Evolutionary conservation across 1,140 invertebrate genomes (phyloP), one percentile per base, ranked within the genome.

Genomic region (Sarcophaga peregrina): DNA sequence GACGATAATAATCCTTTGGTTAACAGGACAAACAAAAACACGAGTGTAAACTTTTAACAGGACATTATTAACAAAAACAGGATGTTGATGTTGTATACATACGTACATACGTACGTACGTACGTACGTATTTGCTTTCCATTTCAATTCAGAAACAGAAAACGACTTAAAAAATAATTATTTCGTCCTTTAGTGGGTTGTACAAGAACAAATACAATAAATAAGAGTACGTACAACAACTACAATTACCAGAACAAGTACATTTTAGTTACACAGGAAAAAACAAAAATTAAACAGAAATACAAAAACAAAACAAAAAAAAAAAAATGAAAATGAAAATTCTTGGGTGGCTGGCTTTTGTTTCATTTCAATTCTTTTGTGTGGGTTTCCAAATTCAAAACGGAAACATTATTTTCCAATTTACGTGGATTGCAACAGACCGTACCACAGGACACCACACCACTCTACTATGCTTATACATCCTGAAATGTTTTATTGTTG

Each of bases 321-420:
- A 68, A 78, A n/a, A n/a, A n/a, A n/a, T n/a, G n/a, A n/a, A n/a
- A n/a, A n/a, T n/a, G n/a, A n/a, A n/a, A n/a, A n/a, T n/a, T n/a
- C 75, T 50, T 52, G 17, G 9, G 75, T 78, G 75, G 75, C 48
- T 78, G 62, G 62, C 62, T 68, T 68, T 68, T 37, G 25, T 68
- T 68, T 52, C 50, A n/a, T 68, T 68, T 68, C 8, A 10, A 20
- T 20, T 68, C n/a, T 68, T 68, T 37, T 37, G 20, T 25, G 9
- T 68, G 3, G 54, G 15, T 25, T 68, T 68, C 62, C n/a, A 78
- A 50, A 50, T 78, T 78, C 47, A 78, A 78, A 78, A 78, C 75
- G 75, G 75, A 78, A 78, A 78, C 75, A 78, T 78, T 78, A 78
- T 50, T 78, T 50, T 20, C 17, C 37, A 37, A 78, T 78, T 78